A percentile compares a stretch with the other conserved stretches of the same genome.
These are phyloP conservation scores for Porites lutea DNA, from an alignment of 64 coral and sea anemone species.

Conservation along the genomic window DNA sequence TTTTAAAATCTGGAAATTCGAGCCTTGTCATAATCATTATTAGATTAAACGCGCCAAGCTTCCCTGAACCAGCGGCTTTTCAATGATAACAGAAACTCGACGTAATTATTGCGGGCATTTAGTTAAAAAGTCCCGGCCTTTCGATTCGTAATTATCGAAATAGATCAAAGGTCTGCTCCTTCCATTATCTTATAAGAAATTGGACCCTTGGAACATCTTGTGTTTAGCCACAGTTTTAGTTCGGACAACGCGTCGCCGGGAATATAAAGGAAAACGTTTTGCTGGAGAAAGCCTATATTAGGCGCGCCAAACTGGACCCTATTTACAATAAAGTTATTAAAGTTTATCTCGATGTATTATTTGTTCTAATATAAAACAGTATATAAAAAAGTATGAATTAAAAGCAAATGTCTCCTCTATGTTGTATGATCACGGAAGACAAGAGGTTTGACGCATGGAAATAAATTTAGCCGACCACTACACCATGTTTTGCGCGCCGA, in stretches of 20 bases:
- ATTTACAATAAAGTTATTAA: background rate
- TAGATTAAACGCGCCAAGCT: conserved; percentile 5
- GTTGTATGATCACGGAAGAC: background rate
- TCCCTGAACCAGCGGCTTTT: conserved; percentile 1
- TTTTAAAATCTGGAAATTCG: conserved; percentile 18
- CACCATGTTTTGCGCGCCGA: background rate
- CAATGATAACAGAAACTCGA: background rate
- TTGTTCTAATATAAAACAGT: background rate
- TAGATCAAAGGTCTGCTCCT: conserved; percentile 5
- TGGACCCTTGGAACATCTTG: conserved; percentile 17
- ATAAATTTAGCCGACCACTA: background rate
- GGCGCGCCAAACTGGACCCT: background rate
- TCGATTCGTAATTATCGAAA: conserved; percentile 13
- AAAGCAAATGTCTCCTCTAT: background rate
- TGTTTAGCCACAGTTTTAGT: conserved; percentile 20
- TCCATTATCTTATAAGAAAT: conserved; percentile 24
- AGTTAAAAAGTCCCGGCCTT: conserved; percentile 17
- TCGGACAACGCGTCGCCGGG: conserved; percentile 32
- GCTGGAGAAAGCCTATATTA: background rate
- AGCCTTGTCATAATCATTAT: conserved; percentile 14
- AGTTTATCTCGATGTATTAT: background rate
- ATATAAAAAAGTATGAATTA: background rate
- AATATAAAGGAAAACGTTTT: background rate
- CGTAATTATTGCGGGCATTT: conserved; percentile 21
- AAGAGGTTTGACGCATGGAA: background rate